These are phyloP conservation scores for Macaria liturata DNA, from an alignment of 2,888 invertebrate species.

Conservation along the genomic window DNA sequence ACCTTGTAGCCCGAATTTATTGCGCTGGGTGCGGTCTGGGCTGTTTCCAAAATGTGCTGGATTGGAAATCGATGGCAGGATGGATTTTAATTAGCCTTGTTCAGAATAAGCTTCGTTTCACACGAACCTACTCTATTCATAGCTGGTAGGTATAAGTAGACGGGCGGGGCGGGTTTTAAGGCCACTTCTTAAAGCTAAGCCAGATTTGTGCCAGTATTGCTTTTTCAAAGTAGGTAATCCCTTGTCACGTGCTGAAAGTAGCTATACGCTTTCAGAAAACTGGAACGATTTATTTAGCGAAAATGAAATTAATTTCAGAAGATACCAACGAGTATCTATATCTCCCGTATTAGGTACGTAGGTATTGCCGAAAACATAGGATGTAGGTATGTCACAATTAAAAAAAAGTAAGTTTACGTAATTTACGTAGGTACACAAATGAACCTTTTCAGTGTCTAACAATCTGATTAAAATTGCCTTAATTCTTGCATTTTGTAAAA, in stretches of 20 bases:
- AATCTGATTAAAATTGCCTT: no score
- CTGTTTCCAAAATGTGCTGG: constrained; percentile 31
- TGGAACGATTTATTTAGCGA: background rate
- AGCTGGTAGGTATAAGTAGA: background rate
- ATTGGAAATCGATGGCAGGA: constrained; percentile 32
- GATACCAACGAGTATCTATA: no score
- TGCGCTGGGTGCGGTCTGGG: constrained; percentile 34
- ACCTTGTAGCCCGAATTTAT: constrained; percentile 34
- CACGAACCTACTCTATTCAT: background rate
- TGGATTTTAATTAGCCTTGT: constrained; percentile 24
- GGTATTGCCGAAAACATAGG: no score
- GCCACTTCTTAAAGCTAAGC: constrained; percentile 2
- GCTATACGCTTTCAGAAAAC: constrained; percentile 2
- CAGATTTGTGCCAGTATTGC: constrained; percentile 24
- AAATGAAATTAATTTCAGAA: no score
- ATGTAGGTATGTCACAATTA: no score
- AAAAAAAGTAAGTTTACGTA: no score
- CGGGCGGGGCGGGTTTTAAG: constrained; percentile 5
- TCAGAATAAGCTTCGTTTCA: constrained; percentile 16
- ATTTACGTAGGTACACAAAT: no score
- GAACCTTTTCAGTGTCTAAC: no score
- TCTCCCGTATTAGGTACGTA: no score
- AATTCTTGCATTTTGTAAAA: no score
- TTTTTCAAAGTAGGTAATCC: constrained; percentile 18
- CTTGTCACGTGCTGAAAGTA: background rate